Base-by-base conservation (phyloP, 2,113 vertebrate genomes). In the Ochotona curzoniae region DNA sequence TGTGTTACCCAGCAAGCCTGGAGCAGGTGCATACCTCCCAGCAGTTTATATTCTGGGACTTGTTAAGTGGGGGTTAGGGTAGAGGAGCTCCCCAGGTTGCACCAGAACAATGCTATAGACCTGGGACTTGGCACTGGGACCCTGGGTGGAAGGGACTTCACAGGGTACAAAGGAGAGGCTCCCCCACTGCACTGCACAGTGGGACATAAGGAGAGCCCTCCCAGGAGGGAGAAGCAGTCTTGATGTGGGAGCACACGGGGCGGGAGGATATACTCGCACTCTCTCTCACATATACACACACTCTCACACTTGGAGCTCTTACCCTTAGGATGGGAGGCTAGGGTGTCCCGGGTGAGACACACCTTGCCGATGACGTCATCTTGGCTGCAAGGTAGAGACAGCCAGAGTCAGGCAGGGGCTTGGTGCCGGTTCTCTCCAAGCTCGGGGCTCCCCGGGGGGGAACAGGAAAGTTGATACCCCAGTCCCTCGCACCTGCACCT, bases 281-380 rank as follows among this genome's bases (percentile, higher is more conserved):
- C 38, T 44, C 38, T 44, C 38, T 44, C 38, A 44, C 38, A 44
- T 44, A 44, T 44, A 44, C 38, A 44, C 38, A 44, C 38, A 44
- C 38, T 44, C 38, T 44, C 38, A 44, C 38, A 44, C 38, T 44
- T 6, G 35, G 9, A 2, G 1, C 10, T 35, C 94, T 98, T 98
- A 99, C 99, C 99, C 97, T 99, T 98, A 8, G 99, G 98, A 91
- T 98, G 98, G 89, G 98, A 96, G 0, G 94, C 95, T 73, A 99
- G 97, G 30, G 93, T 92, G 66, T 98, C 98, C 94, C 98, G 98
- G 13, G 98, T 98, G 95, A 99, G 97, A 94, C 98, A 98, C 92
- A 99, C 98, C 93, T 99, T 99, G 75, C 99, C 99, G 0, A 99
- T 99, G 0, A 99, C 97, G 0, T 99, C 99, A 1, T 99, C 99